These are phyloP conservation scores for Eonycteris spelaea DNA, from an alignment of 2,113 vertebrate genomes.

Conservation along the genomic window DNA sequence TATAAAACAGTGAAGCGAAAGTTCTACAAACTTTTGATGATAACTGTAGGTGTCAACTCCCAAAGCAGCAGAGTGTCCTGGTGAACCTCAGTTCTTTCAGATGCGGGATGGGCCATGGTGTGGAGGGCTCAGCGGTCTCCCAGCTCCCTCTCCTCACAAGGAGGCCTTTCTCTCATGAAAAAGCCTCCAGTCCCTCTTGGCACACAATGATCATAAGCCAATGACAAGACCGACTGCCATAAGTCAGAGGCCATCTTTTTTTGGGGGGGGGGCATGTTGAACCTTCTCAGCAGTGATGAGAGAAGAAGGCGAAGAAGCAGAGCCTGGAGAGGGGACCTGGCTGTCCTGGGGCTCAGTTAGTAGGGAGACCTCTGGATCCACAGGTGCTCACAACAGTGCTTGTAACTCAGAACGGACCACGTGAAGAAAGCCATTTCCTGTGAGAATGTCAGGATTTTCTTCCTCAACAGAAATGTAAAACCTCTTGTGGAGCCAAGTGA, in stretches of 20 bases:
- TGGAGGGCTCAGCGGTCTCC: not conserved
- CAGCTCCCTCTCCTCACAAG: accelerated
- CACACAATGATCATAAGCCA: too few species aligned
- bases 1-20: accelerated
- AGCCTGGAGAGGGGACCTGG: not conserved
- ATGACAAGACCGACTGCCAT: not conserved
- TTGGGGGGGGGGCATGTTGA: not conserved
- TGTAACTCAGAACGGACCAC: not conserved
- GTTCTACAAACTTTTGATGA: not conserved
- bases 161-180: not conserved
- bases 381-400: not conserved
- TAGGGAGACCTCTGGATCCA: not conserved
- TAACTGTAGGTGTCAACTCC: not conserved
- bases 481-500: too few species aligned
- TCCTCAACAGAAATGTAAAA: too few species aligned
- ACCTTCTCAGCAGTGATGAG: not conserved
- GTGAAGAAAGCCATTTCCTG: too few species aligned
- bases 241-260: not conserved
- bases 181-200: not conserved
- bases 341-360: not conserved
- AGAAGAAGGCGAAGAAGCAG: not conserved
- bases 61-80: not conserved
- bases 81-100: too few species aligned
- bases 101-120: not conserved
- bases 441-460: too few species aligned